These are phyloP conservation scores for Stegophylla sp. DNA, from an alignment of 2,888 invertebrate species.

Conservation along the genomic window DNA sequence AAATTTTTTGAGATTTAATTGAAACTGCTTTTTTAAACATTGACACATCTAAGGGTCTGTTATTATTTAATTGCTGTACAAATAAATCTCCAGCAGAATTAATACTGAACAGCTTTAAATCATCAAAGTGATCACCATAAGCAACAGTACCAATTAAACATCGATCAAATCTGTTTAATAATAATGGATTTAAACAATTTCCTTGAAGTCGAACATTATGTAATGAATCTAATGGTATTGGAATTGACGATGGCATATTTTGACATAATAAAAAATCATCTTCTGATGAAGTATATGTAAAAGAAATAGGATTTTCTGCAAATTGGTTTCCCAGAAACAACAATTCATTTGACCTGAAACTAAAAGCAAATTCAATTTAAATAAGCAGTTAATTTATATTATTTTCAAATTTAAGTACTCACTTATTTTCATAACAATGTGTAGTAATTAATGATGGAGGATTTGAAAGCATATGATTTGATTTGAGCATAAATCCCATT, in stretches of 20 bases:
- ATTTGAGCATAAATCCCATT: conserved; percentile 57
- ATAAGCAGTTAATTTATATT: not conserved
- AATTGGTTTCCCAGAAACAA: conserved; percentile 43
- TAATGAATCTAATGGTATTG: conserved; percentile 43
- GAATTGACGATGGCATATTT: conserved; percentile 42
- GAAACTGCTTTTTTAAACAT: conserved; percentile 21
- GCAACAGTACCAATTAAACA: conserved; percentile 36
- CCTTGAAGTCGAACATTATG: conserved; percentile 30
- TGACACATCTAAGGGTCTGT: not conserved
- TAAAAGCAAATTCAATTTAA: conserved; percentile 1
- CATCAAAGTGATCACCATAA: conserved; percentile 1
- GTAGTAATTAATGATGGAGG: conserved; percentile 52
- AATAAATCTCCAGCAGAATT: conserved; percentile 56
- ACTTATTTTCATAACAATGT: conserved; percentile 53
- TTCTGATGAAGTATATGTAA: conserved; percentile 16
- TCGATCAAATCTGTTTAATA: conserved; percentile 32
- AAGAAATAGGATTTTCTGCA: conserved; percentile 22
- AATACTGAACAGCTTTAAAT: conserved; percentile 38
- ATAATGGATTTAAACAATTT: conserved; percentile 32
- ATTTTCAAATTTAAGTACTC: not conserved
- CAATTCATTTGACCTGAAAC: conserved; percentile 37
- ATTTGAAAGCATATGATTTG: conserved; percentile 59
- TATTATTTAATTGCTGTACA: conserved; percentile 38
- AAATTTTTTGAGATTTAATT: not conserved
- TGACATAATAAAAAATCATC: conserved; percentile 14